Evolutionary conservation across 2,797 vertebrate species (phyloP).

Genomic region (Anguilla anguilla): DNA sequence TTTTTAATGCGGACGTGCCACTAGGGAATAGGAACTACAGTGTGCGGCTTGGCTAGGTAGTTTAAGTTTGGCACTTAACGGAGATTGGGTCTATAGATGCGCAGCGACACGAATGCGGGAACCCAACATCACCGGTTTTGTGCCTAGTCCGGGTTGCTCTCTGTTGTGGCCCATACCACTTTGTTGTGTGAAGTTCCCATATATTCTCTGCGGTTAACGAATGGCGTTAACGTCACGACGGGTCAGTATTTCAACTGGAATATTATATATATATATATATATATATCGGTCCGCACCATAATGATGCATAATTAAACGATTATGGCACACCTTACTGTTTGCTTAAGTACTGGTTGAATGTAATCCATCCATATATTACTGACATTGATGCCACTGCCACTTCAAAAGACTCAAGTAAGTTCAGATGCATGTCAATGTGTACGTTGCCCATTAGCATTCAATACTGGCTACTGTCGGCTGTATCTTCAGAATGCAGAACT

Average conservation of each 20-base stretch:
- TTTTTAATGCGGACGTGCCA: not conserved
- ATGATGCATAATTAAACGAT: not conserved
- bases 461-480: not conserved
- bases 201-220: not conserved
- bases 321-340: not conserved
- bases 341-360: not conserved
- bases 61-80: not conserved
- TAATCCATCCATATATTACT: not conserved
- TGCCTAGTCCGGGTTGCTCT: not conserved
- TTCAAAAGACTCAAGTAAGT: not conserved
- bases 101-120: not conserved
- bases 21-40: not conserved
- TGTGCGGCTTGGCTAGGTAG: not conserved
- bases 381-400: not conserved
- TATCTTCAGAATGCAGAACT: not conserved
- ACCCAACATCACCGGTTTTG: not conserved
- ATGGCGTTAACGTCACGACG: not conserved
- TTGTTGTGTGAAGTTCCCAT: not conserved
- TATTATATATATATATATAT: too few species aligned
- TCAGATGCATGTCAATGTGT: not conserved
- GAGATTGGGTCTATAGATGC: not conserved
- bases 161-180: not conserved
- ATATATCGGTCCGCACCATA: not conserved
- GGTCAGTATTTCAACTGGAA: not conserved
- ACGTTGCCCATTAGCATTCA: not conserved